A percentile compares a stretch with the other conserved stretches of the same genome.
These are phyloP conservation scores for Rhinogobio ventralis DNA, from an alignment of 2,797 vertebrate species.

Conservation along the genomic window DNA sequence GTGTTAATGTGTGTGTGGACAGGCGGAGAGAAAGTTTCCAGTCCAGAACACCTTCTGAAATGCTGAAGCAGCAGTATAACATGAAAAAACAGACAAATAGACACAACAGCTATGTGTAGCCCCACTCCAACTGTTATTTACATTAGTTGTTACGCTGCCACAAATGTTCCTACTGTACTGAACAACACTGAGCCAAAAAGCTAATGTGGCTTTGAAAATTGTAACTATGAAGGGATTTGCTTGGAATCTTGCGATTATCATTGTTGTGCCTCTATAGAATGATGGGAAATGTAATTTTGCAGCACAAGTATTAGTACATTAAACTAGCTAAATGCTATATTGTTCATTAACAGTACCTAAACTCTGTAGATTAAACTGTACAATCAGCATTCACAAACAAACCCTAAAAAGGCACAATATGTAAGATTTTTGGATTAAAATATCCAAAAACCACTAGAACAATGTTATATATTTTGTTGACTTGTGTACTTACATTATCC, in stretches of 20 bases:
- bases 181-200: neutral
- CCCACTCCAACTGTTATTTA: neutral
- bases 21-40: neutral
- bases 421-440: too few relatives aligned
- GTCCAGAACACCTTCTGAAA: slow-evolving; percentile 20
- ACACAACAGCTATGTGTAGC: neutral
- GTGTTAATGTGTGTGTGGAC: slow-evolving; percentile 41
- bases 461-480: too few relatives aligned
- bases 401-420: neutral
- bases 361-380: neutral
- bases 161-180: neutral
- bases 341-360: neutral
- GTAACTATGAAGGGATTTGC: neutral
- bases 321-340: neutral
- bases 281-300: neutral
- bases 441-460: too few relatives aligned
- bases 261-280: neutral
- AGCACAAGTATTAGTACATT: neutral
- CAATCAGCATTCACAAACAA: neutral
- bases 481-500: too few relatives aligned
- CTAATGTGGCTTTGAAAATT: neutral
- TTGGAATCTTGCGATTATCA: neutral
- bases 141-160: neutral
- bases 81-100: slow-evolving; percentile 40
- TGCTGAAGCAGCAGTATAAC: slow-evolving; percentile 24